phyloP scores from a whole-genome alignment of 2,888 invertebrate species.

The Trichopria drosophilae region DNA sequence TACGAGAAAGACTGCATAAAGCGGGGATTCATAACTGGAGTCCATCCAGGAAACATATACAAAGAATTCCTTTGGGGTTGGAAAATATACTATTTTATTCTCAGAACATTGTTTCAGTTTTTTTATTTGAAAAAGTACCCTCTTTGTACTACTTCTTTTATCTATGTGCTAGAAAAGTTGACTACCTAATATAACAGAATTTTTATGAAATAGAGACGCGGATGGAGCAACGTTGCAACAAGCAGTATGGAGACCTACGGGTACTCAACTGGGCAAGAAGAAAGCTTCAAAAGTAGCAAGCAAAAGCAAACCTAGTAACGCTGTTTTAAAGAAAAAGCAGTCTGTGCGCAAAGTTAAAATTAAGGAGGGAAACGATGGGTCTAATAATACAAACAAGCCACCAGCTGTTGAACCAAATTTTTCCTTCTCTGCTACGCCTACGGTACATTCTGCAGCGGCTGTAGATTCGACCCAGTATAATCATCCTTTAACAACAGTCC shows the following conservation, averaged over 20 bases:
- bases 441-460: constrained; percentile 29
- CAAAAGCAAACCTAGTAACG: constrained; percentile 36
- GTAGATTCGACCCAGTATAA: constrained; percentile 42
- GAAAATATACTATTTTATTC: constrained; percentile 34
- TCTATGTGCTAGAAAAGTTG: background rate
- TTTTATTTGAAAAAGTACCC: background rate
- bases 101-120: background rate
- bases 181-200: background rate
- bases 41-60: constrained; percentile 55
- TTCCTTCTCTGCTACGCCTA: constrained; percentile 24
- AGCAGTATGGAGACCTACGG: constrained; percentile 56
- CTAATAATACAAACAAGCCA: constrained; percentile 34
- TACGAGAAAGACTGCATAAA: constrained; percentile 55
- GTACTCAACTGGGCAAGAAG: constrained; percentile 54
- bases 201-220: constrained; percentile 33
- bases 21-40: constrained; percentile 58
- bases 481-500: constrained; percentile 40
- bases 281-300: constrained; percentile 41
- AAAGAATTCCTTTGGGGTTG: constrained; percentile 53
- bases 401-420: constrained; percentile 31
- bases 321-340: constrained; percentile 38
- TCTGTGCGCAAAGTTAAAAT: constrained; percentile 34
- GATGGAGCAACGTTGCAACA: constrained; percentile 52
- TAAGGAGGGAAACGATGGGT: constrained; percentile 36
- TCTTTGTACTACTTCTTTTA: background rate